Conservation (phyloP, 2,113 vertebrate species). For the Urocitellus parryii region DNA sequence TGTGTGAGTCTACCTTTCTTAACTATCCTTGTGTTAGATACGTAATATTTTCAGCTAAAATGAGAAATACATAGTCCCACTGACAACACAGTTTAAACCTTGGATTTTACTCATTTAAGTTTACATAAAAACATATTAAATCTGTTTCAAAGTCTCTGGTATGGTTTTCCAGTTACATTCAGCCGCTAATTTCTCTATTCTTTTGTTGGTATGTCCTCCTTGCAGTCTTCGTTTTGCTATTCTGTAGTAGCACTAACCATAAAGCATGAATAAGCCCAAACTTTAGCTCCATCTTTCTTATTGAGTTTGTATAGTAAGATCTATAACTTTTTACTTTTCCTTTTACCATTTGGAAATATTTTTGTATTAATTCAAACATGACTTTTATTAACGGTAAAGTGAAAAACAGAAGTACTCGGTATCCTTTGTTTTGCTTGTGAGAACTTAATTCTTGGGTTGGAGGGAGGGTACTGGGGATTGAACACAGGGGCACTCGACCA, state of each 20-base stretch:
- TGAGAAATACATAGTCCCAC: not conserved
- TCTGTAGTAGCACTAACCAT: not conserved
- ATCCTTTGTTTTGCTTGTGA: not conserved
- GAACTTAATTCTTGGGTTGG: not conserved
- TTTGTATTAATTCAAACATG: conserved; percentile 27
- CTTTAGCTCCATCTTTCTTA: not conserved
- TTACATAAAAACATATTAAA: conserved; percentile 7
- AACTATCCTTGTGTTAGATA: not conserved
- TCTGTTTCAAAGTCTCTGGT: conserved; percentile 14
- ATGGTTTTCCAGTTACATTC: not conserved
- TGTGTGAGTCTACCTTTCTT: not conserved
- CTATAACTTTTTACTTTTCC: not conserved
- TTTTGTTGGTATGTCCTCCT: not conserved
- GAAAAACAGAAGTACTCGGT: not conserved
- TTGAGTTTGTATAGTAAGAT: not conserved
- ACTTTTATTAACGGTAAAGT: not conserved
- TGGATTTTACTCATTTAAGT: not conserved
- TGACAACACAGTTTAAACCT: not conserved
- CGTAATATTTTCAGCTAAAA: conserved; percentile 5
- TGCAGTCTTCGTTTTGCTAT: conserved; percentile 16
- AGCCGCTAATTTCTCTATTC: not conserved
- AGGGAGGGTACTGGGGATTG: no score
- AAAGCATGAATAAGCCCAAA: not conserved
- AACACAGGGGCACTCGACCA: no score
- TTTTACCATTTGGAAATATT: conserved; percentile 52